Evolutionary conservation across 2,888 invertebrate genomes (phyloP), one percentile per base, ranked within the genome.

Genomic region (Rhagophthalmus giganteus): DNA sequence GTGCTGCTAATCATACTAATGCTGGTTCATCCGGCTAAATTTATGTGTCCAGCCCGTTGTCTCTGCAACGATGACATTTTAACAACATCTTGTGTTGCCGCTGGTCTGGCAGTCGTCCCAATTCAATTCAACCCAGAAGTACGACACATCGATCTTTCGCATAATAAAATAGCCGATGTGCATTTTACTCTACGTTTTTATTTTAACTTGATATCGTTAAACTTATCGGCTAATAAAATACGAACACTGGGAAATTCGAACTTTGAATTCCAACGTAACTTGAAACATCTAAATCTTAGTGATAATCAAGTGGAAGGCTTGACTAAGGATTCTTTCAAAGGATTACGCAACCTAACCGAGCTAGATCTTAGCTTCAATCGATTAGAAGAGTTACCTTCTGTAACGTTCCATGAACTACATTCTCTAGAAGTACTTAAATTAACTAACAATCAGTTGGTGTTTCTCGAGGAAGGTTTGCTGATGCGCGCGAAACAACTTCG

Each of bases 71-170:
- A 86, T 70, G 90, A 92, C 72, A 83, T 86, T 39, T 82, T 89
- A 57, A 82, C 83, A 50, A 87, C 88, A 15, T 82, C 85, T 58
- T 93, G 93, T 74, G 84, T 86, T 60, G 83, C 84, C 66, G 89
- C 90, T 42, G 83, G 83, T 54, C 81, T 93, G 59, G 90, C 90
- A 71, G 87, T 90, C 63, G 88, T 93, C 42, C 93, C 93, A 53
- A 91, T 92, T 63, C 91, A 91, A 70, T 80, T 93, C 60, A 93
- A 93, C 74, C 94, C 94, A 27, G 90, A 90, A 71, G 84, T 90
- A 37, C 84, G 84, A 40, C 84, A 86, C 74, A 86, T 94, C 68
- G 88, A 89, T 70, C 82, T 94, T 48, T 86, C 87, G n/a, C 82
- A 85, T 70, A 94, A 94, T 74, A 83, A 85, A 61, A 90, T 95